Evolutionary conservation across 2,888 invertebrate species (phyloP).

Genomic region (Oscheius sp.): DNA sequence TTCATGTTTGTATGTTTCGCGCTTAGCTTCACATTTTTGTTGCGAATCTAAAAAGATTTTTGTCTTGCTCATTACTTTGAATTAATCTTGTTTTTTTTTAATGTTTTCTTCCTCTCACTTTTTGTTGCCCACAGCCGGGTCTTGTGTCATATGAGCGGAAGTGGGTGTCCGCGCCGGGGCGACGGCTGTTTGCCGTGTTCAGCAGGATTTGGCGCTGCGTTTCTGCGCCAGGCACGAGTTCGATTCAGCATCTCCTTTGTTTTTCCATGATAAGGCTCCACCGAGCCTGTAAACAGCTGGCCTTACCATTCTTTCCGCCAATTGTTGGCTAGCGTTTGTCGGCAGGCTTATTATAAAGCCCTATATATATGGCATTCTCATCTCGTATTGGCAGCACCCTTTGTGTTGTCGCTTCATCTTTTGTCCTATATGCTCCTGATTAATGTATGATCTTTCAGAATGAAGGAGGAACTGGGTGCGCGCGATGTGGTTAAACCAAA

Average conservation of each 20-base stretch:
- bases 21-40: not conserved
- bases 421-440: not conserved
- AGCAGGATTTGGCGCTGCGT: slow-evolving; percentile 29
- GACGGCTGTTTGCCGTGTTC: slow-evolving; percentile 30
- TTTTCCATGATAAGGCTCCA: slow-evolving; percentile 22
- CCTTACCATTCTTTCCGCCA: not conserved
- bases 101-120: slow-evolving; percentile 4
- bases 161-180: slow-evolving; percentile 23
- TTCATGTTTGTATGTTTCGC: not conserved
- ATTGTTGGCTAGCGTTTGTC: not conserved
- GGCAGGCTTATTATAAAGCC: slow-evolving; percentile 19
- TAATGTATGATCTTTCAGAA: slow-evolving; percentile 12
- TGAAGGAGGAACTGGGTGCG: slow-evolving; percentile 27
- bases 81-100: not conserved
- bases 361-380: not conserved
- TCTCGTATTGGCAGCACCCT: not conserved
- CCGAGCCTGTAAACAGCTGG: slow-evolving; percentile 19
- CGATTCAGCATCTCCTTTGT: slow-evolving; percentile 20
- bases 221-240: slow-evolving; percentile 27
- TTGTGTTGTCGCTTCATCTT: not conserved
- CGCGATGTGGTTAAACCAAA: slow-evolving; percentile 27
- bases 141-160: slow-evolving; percentile 25
- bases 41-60: not conserved
- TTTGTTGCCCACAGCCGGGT: slow-evolving; percentile 12
- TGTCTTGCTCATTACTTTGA: not conserved